Base-by-base conservation (phyloP, 2,888 invertebrate genomes). In the Apotomis betuletana region DNA sequence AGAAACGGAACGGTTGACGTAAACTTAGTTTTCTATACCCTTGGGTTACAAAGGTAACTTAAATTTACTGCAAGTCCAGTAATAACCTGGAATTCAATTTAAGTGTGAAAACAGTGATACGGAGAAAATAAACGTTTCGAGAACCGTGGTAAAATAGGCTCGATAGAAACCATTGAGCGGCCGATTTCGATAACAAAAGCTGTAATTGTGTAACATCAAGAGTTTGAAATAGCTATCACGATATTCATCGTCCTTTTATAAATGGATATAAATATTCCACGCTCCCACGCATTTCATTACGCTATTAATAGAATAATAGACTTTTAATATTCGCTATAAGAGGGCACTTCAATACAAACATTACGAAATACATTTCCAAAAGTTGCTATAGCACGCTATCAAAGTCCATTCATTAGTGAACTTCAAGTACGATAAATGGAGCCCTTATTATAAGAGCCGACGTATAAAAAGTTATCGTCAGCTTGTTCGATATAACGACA, bases 401-500 rank as follows among this genome's bases (percentile, higher is more conserved):
- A 61, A 49, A 65, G 44, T 67, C 51, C 36, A 67, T 67, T 71
- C 51, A 72, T 72, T 69, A 68, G 55, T 73, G 64, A 73, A 69
- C 69, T 81, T 80, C 73, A 78, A 81, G 79, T 78, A 77, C 78
- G 78, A 76, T 81, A 84, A 83, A 82, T 79, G 77, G 77, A 76
- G 57, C 75, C 73, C 78, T 83, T 83, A 78, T 82, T 81, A 81
- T 79, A 82, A 69, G 60, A 58, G 73, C 79, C 79, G 78, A 75
- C 74, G 77, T 77, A 81, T 83, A 82, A 83, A 85, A 79, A 78
- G 80, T 81, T 83, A 83, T 82, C 81, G 82, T 80, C 81, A 83
- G 81, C 82, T 84, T 83, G 86, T 83, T 85, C 83, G 80, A 85
- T 87, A 86, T 85, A 87, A 85, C 82, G 83, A 81, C 84, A 80